Evolutionary conservation across 2,113 vertebrate genomes (phyloP).

Genomic region (Tonatia bakeri): DNA sequence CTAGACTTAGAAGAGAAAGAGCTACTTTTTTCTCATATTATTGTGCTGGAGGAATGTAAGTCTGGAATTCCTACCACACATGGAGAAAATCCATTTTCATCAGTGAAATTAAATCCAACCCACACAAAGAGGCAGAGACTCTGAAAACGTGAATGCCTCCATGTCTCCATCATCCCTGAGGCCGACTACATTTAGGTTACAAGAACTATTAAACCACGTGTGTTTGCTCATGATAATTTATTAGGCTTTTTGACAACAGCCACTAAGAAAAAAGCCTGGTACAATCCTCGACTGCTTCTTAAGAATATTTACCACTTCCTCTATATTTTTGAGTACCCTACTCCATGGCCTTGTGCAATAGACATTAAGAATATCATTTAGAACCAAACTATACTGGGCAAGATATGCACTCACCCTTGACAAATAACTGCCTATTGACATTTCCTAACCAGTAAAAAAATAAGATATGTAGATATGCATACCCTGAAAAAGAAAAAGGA

Average conservation of each 20-base stretch:
- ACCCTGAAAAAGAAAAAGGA: conserved; percentile 1
- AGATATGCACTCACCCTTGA: background rate
- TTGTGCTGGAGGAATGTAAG: background rate
- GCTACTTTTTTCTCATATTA: background rate
- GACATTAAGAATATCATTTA: background rate
- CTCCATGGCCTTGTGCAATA: too few relatives aligned
- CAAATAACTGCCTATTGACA: background rate
- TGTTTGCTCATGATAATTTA: background rate
- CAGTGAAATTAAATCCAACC: background rate
- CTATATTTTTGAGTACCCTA: background rate
- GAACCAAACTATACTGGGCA: background rate
- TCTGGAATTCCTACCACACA: background rate
- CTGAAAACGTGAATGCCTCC: background rate
- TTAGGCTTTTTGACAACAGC: background rate
- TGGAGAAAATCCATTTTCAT: background rate
- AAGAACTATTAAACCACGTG: background rate
- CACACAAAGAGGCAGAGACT: background rate
- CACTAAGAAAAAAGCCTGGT: background rate
- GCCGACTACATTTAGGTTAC: background rate
- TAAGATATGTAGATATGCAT: background rate
- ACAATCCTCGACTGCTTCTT: background rate
- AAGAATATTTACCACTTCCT: background rate
- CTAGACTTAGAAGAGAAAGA: background rate
- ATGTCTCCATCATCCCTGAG: background rate
- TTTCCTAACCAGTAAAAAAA: conserved; percentile 8